phyloP scores from a whole-genome alignment of 2,113 vertebrate genomes.

The Alexandromys fortis region DNA sequence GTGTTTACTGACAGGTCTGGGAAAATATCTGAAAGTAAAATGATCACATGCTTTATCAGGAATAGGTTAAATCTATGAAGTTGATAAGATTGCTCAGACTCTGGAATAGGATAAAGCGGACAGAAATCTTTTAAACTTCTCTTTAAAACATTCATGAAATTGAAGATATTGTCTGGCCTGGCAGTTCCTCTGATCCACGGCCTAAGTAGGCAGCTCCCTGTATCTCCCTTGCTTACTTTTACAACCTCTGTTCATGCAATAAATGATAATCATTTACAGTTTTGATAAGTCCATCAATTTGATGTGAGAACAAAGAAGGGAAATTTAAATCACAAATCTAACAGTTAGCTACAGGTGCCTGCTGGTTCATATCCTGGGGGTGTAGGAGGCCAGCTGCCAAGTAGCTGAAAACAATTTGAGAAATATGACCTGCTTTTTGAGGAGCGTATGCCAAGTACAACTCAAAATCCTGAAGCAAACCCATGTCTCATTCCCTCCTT shows the following conservation, averaged over 20 bases:
- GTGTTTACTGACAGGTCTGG: neutral
- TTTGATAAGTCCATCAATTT: neutral
- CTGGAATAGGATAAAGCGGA: neutral
- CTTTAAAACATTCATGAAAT: neutral
- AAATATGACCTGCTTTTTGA: neutral
- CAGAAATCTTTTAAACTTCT: neutral
- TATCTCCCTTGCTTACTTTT: fast-evolving
- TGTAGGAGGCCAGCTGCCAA: neutral
- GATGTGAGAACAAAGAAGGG: neutral
- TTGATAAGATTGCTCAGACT: neutral
- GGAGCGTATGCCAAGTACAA: neutral
- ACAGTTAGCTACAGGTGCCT: neutral
- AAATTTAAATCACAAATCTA: neutral
- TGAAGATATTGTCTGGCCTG: neutral
- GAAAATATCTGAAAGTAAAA: neutral
- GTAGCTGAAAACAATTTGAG: neutral
- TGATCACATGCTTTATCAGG: neutral
- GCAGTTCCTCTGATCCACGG: neutral
- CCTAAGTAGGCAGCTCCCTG: neutral
- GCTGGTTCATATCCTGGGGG: neutral
- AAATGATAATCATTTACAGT: neutral
- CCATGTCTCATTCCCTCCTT: neutral
- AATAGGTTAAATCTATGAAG: neutral
- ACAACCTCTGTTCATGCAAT: neutral
- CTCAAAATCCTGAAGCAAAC: neutral